Evolutionary conservation across 2,113 vertebrate genomes (phyloP).

Genomic region (Heloderma charlesbogerti): DNA sequence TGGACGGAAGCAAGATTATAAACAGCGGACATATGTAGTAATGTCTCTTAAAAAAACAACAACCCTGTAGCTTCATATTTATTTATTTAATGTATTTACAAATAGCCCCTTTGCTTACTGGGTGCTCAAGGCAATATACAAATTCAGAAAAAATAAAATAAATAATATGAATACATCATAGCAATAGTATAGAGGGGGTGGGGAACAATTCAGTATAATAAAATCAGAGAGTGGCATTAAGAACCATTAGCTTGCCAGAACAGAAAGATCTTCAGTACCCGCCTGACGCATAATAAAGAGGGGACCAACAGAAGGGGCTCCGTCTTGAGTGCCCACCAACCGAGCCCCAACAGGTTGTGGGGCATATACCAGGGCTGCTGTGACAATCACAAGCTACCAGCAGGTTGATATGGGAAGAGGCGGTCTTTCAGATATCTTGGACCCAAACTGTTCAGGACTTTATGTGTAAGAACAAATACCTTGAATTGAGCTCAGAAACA

Average conservation of each 20-base stretch:
- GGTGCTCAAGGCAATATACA: too few relatives aligned
- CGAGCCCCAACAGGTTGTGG: not conserved
- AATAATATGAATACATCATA: not conserved
- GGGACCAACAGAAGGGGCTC: not conserved
- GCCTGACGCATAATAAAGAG: not conserved
- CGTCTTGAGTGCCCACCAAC: not conserved
- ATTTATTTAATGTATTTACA: too few relatives aligned
- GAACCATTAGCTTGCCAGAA: not conserved
- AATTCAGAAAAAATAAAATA: too few relatives aligned
- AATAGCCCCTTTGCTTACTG: too few relatives aligned
- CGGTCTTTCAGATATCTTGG: not conserved
- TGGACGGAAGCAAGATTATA: constrained; percentile 9
- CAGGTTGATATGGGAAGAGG: not conserved
- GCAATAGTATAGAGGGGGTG: not conserved
- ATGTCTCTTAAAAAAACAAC: not conserved
- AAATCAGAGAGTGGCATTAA: not conserved
- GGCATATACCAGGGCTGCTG: not conserved
- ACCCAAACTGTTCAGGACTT: not conserved
- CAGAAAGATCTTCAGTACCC: not conserved
- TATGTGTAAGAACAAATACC: not conserved
- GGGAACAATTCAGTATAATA: not conserved
- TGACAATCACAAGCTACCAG: not conserved
- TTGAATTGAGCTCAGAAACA: not conserved
- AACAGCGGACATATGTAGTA: not conserved
- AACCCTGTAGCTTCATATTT: not conserved